These are phyloP conservation scores for Mormyrus hasselquistii DNA, from an alignment of 2,797 vertebrate genomes.

Conservation along the genomic window DNA sequence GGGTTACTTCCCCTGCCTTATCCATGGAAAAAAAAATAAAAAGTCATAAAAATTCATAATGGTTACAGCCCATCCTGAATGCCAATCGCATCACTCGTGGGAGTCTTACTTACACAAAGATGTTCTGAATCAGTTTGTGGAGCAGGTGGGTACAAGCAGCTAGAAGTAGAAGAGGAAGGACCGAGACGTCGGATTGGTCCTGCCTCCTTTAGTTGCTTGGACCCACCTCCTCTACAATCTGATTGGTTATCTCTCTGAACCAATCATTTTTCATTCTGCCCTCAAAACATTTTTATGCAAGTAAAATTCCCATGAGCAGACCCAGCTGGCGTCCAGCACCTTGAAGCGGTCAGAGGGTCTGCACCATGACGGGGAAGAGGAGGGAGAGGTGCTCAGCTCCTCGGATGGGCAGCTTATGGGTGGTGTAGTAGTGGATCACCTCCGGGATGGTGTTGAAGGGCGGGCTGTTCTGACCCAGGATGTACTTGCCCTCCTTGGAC, in stretches of 20 bases:
- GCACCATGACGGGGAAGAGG: constrained; percentile 72
- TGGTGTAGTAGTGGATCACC: constrained; percentile 76
- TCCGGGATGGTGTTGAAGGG: constrained; percentile 73
- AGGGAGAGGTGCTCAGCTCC: constrained; percentile 75
- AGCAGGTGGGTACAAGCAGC: not conserved
- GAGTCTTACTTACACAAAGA: not conserved
- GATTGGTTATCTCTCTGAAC: not conserved
- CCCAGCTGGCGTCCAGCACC: not conserved
- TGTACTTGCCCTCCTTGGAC: constrained; percentile 61
- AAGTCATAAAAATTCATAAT: not conserved
- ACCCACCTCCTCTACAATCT: not conserved
- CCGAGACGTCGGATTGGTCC: not conserved
- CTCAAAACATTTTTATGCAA: not conserved
- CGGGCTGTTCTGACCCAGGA: constrained; percentile 79
- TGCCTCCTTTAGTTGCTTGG: not conserved
- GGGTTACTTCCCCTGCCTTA: not conserved
- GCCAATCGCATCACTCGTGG: not conserved
- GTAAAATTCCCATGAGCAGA: not conserved
- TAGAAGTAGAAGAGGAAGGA: not conserved
- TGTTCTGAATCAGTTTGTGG: not conserved
- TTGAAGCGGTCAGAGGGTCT: constrained; percentile 58
- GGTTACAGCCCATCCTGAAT: not conserved
- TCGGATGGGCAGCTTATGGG: constrained; percentile 73
- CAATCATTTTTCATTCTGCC: not conserved
- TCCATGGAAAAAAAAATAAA: not conserved